Conservation (phyloP, 2,113 vertebrate species). For the Balaenoptera acutorostrata region DNA sequence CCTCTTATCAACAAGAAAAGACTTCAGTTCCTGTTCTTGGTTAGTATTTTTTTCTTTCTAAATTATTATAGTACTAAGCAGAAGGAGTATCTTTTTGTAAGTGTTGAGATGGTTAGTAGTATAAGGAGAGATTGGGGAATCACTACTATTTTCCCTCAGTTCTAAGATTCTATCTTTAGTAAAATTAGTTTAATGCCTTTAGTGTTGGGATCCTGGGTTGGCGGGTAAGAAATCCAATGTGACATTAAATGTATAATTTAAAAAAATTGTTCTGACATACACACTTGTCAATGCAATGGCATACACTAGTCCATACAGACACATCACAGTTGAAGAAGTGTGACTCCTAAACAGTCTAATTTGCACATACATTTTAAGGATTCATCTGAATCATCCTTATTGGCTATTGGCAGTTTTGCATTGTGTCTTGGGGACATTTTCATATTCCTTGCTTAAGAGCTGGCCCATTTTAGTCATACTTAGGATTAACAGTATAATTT, state of each 20-base stretch:
- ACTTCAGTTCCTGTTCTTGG: constrained; percentile 77
- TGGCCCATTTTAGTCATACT: neutral
- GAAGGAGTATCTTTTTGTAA: neutral
- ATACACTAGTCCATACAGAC: neutral
- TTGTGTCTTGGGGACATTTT: neutral
- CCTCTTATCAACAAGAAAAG: constrained; percentile 89
- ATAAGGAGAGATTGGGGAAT: neutral
- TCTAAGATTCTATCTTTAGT: neutral
- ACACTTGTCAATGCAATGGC: neutral
- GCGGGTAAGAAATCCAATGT: neutral
- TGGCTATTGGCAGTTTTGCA: neutral
- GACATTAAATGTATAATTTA: neutral
- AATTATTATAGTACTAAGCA: neutral
- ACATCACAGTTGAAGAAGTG: neutral
- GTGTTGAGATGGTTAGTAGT: neutral
- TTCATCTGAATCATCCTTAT: neutral
- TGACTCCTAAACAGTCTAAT: neutral
- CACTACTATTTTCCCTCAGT: neutral
- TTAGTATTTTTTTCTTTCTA: constrained; percentile 68
- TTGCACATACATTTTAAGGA: neutral
- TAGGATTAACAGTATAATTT: neutral
- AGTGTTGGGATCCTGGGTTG: neutral
- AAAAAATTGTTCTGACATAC: neutral
- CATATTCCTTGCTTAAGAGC: neutral
- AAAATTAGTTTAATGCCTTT: neutral